Conservation (phyloP, 92 coral and sea anemone species). For the Umimayanthus kanabou region DNA sequence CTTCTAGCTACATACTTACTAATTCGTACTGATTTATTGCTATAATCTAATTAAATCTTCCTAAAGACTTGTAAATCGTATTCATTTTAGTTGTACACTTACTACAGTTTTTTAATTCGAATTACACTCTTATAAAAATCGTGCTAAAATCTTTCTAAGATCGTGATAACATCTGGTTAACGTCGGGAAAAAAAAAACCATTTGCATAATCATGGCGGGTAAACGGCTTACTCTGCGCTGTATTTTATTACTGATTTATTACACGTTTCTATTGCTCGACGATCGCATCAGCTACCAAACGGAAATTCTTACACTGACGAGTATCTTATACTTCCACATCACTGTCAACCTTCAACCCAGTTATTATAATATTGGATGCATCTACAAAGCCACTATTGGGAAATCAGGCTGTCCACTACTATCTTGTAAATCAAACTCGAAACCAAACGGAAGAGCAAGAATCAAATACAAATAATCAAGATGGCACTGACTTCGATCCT, state of each 20-base stretch:
- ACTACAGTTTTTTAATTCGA: too few relatives aligned
- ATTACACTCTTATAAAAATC: too few relatives aligned
- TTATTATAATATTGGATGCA: constrained; percentile 23
- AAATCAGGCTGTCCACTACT: constrained; percentile 30
- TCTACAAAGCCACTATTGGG: constrained; percentile 31
- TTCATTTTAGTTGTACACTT: too few relatives aligned
- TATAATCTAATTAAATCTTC: too few relatives aligned
- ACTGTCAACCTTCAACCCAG: constrained; percentile 41
- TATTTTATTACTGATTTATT: constrained; percentile 18
- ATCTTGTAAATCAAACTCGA: constrained; percentile 20
- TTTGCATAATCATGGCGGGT: too few relatives aligned
- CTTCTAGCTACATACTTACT: too few relatives aligned
- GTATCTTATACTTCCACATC: constrained; percentile 34
- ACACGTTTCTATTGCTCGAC: constrained; percentile 6
- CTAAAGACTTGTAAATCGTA: too few relatives aligned
- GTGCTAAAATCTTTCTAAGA: too few relatives aligned
- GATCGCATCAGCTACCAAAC: constrained; percentile 20
- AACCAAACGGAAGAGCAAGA: constrained; percentile 14
- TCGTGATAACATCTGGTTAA: too few relatives aligned
- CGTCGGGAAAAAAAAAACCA: too few relatives aligned
- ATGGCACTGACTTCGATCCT: constrained; percentile 21
- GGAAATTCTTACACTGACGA: constrained; percentile 39
- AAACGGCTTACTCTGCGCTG: not conserved
- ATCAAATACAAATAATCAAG: constrained; percentile 19
- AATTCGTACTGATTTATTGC: too few relatives aligned